A percentile compares a stretch with the other conserved stretches of the same genome.
These are phyloP conservation scores for Eleginops maclovinus DNA, from an alignment of 2,113 vertebrate species.

Conservation along the genomic window DNA sequence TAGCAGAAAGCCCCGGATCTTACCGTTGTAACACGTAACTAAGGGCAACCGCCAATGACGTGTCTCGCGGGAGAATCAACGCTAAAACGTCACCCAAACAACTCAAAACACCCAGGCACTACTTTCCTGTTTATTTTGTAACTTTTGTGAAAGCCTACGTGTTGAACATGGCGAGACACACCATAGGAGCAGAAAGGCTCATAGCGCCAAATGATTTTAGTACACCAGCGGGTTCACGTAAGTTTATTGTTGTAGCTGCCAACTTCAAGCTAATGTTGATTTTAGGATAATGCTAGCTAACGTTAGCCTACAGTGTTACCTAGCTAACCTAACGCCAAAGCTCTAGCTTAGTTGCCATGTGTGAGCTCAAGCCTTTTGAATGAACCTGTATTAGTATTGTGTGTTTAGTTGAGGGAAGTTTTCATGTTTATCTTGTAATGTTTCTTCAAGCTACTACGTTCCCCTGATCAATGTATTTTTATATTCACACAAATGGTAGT, in stretches of 20 bases:
- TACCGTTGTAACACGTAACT: conserved; percentile 24
- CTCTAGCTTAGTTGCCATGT: neutral
- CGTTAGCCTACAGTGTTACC: neutral
- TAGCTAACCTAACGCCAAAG: neutral
- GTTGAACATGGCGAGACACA: conserved; percentile 60
- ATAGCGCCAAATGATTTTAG: conserved; percentile 73
- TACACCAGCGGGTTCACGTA: conserved; percentile 55
- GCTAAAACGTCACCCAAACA: neutral
- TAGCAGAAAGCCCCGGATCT: neutral
- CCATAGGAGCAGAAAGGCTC: conserved; percentile 58
- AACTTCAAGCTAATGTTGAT: neutral
- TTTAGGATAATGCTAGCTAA: neutral
- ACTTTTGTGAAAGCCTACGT: neutral
- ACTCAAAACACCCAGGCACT: neutral
- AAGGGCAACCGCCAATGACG: conserved; percentile 40
- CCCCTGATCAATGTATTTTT: too few relatives aligned
- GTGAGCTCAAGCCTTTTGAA: neutral
- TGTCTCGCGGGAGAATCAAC: conserved; percentile 48
- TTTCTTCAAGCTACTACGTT: neutral
- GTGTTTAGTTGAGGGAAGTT: neutral
- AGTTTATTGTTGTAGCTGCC: neutral
- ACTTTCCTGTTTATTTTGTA: neutral
- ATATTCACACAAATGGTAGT: too few relatives aligned
- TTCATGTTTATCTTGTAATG: neutral
- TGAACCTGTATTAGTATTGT: neutral